Percentiles rank a stretch among this genome's conserved stretches.
These are phyloP conservation scores for Agrilus biguttatus DNA, from an alignment of 2,888 invertebrate genomes.

Conservation along the genomic window DNA sequence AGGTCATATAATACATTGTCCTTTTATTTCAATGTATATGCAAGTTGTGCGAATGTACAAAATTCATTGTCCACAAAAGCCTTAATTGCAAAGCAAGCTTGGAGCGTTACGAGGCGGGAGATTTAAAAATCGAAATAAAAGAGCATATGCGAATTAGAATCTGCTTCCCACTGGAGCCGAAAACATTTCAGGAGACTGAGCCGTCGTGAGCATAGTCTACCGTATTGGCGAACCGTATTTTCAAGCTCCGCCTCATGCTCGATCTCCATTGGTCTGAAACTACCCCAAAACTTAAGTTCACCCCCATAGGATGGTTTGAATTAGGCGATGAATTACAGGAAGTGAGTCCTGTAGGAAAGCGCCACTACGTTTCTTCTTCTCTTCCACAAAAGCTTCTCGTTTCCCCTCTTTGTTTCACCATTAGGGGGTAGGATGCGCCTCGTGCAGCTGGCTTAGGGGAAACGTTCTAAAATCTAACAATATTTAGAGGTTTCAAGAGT, in stretches of 20 bases:
- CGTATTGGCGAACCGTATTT: slow-evolving; percentile 36
- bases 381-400: slow-evolving; percentile 5
- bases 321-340: slow-evolving; percentile 13
- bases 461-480: slow-evolving; percentile 28
- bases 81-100: too few relatives aligned
- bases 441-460: slow-evolving; percentile 15
- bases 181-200: slow-evolving; percentile 6
- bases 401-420: slow-evolving; percentile 13
- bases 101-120: too few relatives aligned
- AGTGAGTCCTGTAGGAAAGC: slow-evolving; percentile 11
- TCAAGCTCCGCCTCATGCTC: slow-evolving; percentile 26
- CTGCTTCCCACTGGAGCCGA: slow-evolving; percentile 12
- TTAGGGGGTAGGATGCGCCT: slow-evolving; percentile 13
- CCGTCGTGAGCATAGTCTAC: slow-evolving; percentile 29
- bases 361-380: slow-evolving; percentile 11
- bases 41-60: too few relatives aligned
- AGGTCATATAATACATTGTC: too few relatives aligned
- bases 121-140: slow-evolving; percentile 11
- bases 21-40: too few relatives aligned
- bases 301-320: slow-evolving; percentile 31
- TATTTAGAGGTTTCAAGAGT: slow-evolving; percentile 30
- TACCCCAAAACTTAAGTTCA: slow-evolving; percentile 31
- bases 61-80: too few relatives aligned
- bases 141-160: slow-evolving; percentile 16
- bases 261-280: slow-evolving; percentile 31